Evolutionary conservation across 2,888 invertebrate genomes (phyloP), one percentile per base, ranked within the genome.

Genomic region (Pachliopta kotzebuea): DNA sequence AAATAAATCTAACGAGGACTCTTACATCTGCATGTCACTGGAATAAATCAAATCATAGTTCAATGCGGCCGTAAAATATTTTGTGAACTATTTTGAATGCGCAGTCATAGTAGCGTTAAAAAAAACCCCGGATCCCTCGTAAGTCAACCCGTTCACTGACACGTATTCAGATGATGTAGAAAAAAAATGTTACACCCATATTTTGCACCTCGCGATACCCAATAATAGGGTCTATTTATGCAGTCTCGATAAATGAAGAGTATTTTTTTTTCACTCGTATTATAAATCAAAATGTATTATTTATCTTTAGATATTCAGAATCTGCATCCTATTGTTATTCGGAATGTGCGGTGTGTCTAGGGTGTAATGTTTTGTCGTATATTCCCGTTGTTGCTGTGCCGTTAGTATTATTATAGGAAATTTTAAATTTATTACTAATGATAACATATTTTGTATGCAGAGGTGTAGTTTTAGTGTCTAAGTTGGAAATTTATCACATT

Each of bases 231-330:
- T 88, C 83, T 90, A 90, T 90, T 91, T 91, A 91, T 91, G 90
- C 90, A 90, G 90, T 90, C 85, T 85, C 91, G 73, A 90, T 91
- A 88, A 88, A 90, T 88, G 90, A 89, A 90, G 90, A 90, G 90
- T 88, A 84, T 85, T 88, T 90, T 90, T 45, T 91, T 90, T 87
- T 62, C 59, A 85, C 85, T 78, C 84, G 85, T 78, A 88, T 90
- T 91, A 91, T 91, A 90, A 91, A 91, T 91, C 91, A 91, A 89
- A 91, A 89, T 88, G 89, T 89, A 91, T 91, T 91, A 91, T 91
- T 91, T 91, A 91, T 91, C 90, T 91, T 88, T 89, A 85, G 83
- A 89, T 86, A 88, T 87, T 85, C 86, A 74, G 83, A 90, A 91
- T 91, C 90, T 91, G 90, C 90, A 91, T 91, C 90, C 90, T 80